Percentiles rank a stretch among this genome's conserved stretches.
These are phyloP conservation scores for Prunella himalayana DNA, from an alignment of 2,113 vertebrate genomes.

Conservation along the genomic window DNA sequence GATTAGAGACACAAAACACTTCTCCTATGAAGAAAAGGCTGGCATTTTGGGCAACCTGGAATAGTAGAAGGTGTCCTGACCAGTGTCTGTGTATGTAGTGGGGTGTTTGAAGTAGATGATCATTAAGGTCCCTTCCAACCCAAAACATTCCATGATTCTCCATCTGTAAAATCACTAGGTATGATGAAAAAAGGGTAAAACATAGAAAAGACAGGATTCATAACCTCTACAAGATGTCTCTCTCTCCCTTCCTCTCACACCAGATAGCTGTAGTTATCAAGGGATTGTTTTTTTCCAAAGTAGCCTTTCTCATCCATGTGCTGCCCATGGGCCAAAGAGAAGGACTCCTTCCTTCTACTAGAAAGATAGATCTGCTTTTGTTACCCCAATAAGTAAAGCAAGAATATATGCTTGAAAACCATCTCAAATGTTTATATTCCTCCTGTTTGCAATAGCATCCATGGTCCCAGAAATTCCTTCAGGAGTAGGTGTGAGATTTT, in stretches of 20 bases:
- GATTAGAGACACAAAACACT: neutral
- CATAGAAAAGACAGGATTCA: neutral
- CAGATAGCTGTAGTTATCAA: neutral
- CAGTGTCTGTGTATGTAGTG: too few relatives aligned
- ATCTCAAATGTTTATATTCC: neutral
- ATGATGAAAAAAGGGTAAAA: neutral
- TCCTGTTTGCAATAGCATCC: neutral
- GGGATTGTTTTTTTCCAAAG: neutral
- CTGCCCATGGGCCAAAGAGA: neutral
- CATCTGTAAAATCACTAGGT: neutral
- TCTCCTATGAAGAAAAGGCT: neutral
- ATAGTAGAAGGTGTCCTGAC: neutral
- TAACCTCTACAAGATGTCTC: fast-evolving
- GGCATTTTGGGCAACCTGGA: neutral
- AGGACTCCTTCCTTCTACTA: neutral
- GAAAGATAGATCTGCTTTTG: neutral
- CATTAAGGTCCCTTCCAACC: neutral
- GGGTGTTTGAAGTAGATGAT: neutral
- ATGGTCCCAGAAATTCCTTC: neutral
- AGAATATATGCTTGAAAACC: neutral
- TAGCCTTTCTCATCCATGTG: neutral
- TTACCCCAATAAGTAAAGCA: neutral
- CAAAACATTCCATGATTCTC: neutral
- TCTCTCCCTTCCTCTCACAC: neutral
- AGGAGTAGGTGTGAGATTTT: neutral